Base-by-base conservation (phyloP, 2,888 invertebrate genomes). In the Caenorhabditis uteleia region DNA sequence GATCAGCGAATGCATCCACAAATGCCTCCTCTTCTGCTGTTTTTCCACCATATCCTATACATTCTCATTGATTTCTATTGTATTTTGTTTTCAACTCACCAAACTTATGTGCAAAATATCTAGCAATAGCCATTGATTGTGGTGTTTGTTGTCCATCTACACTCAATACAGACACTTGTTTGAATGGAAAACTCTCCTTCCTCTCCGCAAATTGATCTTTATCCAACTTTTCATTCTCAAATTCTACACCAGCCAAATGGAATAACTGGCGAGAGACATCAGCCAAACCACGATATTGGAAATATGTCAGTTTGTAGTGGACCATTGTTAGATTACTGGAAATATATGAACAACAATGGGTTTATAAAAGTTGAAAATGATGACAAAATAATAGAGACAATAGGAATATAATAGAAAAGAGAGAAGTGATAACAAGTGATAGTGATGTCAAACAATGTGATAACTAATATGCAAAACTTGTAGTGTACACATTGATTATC, bases 71-170 rank as follows among this genome's bases (percentile, higher is more conserved):
- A n/a, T n/a, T n/a, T n/a, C n/a, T n/a, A n/a, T n/a, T n/a, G n/a
- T n/a, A n/a, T n/a, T n/a, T n/a, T 16, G 39, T 6, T 36, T 12
- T 18, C 3, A 16, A 14, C 12, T 26, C 29, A 46, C 72, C 73
- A 48, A 59, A 65, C 51, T 70, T 64, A n/a, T 50, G 56, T 34
- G 69, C 60, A 12, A 72, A 26, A 25, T 59, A 72, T 14, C 72
- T 56, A 16, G 44, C 47, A 42, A 72, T 60, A 23, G 72, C 72
- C 3, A 54, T 31, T 0, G 72, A 72, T 47, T 72, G 69, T 3
- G 72, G 69, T 33, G 70, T 70, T 14, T 50, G 31, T 18, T 54
- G 45, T 20, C 72, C 72, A 26, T 70, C 69, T 3, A 70, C 67
- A 23, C 51, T 58, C 27, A 72, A 47, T 5, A 72, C 65, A 7